Evolutionary conservation across 2,113 vertebrate genomes (phyloP), one percentile per base, ranked within the genome.

Genomic region (Cynoglossus semilaevis): DNA sequence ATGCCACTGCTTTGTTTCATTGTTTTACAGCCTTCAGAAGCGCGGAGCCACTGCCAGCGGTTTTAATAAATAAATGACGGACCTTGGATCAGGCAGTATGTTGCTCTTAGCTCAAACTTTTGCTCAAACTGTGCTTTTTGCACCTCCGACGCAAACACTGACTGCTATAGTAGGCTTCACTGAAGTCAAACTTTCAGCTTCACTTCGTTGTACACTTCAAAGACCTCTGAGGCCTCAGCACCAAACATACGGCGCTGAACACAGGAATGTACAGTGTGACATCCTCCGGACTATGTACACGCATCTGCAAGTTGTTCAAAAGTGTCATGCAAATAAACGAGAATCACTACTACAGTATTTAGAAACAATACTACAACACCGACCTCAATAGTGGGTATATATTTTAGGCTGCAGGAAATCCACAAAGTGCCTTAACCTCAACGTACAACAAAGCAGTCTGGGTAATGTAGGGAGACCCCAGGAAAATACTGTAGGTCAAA

Each of bases 301-400:
- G 75, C 52, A 77, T 74, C 67, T 80, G 64, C 62, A 72, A 66
- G 60, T 47, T 49, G 43, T 70, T 79, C 44, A 83, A 82, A 36
- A 85, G 82, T 61, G 75, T 79, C 87, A 89, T 89, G 87, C 87
- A 89, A 84, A 82, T 85, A 82, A 85, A 76, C 22, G 2, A 29
- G 3, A 4, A 29, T 6, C 6, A 29, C 22, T 29, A 29, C 22
- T 79, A 85, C 70, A n/a, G 37, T 17, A 70, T 58, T 71, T 79
- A 65, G 54, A 82, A 83, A 70, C 41, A 2, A 60, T 79, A 79
- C 51, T 64, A 85, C 74, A 78, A 86, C 79, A 87, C 62, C 74
- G 80, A 86, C 77, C 77, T 80, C 59, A 79, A 76, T 67, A 64
- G 57, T 51, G 74, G 56, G 50, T 74, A 75, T 74, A 85, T 55